Conservation (phyloP, 2,888 invertebrate genomes). For the Caenorhabditis zanzibari region DNA sequence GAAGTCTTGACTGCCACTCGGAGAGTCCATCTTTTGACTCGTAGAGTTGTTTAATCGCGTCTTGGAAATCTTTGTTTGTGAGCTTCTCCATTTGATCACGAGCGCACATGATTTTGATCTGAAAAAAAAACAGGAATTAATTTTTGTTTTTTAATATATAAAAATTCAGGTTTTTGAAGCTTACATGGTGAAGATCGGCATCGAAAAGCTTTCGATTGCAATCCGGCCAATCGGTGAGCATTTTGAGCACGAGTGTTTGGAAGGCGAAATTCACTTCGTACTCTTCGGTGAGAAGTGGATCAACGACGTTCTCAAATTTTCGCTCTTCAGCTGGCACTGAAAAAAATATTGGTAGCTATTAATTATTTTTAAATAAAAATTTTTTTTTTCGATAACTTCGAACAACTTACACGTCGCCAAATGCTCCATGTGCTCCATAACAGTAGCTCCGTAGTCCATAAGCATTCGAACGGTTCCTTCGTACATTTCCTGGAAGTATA, state of each 20-base stretch:
- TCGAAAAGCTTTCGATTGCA: constrained; percentile 77
- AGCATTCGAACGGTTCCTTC: constrained; percentile 81
- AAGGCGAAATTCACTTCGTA: constrained; percentile 82
- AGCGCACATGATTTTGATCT: constrained; percentile 81
- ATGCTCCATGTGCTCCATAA: constrained; percentile 80
- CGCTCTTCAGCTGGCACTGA: constrained; percentile 69
- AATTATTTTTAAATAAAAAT: background rate
- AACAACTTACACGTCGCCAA: constrained; percentile 70
- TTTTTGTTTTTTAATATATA: too few relatives aligned
- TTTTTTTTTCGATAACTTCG: background rate
- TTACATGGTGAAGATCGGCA: constrained; percentile 79
- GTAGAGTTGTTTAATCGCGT: constrained; percentile 76
- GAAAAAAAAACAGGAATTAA: constrained; percentile 19
- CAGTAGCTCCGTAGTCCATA: constrained; percentile 83
- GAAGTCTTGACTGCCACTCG: constrained; percentile 79
- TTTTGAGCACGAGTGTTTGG: constrained; percentile 81
- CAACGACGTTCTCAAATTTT: constrained; percentile 80
- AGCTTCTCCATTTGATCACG: constrained; percentile 81
- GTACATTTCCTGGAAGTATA: constrained; percentile 76
- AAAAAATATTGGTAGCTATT: constrained; percentile 20
- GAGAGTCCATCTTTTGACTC: constrained; percentile 74
- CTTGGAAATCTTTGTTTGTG: constrained; percentile 74
- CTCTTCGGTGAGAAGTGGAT: constrained; percentile 80
- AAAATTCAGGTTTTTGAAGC: background rate
- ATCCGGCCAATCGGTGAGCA: constrained; percentile 83